Evolutionary conservation across 1,140 invertebrate genomes (phyloP).

Genomic region (Trachymyrmex septentrionalis): DNA sequence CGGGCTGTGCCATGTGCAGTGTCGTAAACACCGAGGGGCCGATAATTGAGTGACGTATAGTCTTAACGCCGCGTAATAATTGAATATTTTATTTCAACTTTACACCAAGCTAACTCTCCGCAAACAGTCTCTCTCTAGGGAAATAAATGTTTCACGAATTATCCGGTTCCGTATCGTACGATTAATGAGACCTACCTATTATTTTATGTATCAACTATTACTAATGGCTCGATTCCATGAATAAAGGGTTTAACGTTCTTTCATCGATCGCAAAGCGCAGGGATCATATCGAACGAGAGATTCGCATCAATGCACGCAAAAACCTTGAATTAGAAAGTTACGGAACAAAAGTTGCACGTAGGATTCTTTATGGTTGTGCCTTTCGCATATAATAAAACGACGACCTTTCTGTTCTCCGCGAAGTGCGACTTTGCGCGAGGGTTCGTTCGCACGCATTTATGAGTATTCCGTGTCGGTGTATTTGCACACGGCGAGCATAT

Average conservation of each 20-base stretch:
- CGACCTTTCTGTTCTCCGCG: not conserved
- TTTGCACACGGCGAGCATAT: constrained; percentile 20
- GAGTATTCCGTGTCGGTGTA: not conserved
- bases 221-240: not conserved
- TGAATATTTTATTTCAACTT: not conserved
- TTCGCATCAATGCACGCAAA: constrained; percentile 17
- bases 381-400: constrained; percentile 34
- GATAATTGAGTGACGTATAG: not conserved
- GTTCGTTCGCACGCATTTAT: constrained; percentile 39
- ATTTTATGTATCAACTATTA: not conserved
- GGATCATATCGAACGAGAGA: not conserved
- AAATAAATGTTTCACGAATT: constrained; percentile 2
- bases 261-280: not conserved
- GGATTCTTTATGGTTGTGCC: not conserved
- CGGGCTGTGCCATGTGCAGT: constrained; percentile 56
- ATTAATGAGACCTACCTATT: not conserved
- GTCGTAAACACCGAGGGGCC: constrained; percentile 29
- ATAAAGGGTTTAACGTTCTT: constrained; percentile 13
- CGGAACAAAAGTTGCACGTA: constrained; percentile 40
- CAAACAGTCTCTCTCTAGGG: not conserved
- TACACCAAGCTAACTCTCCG: not conserved
- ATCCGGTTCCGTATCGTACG: not conserved
- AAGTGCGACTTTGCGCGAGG: constrained; percentile 26
- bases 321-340: constrained; percentile 14
- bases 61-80: not conserved